Evolutionary conservation across 2,888 invertebrate genomes (phyloP), one percentile per base, ranked within the genome.

Genomic region (Tipula lateralis): DNA sequence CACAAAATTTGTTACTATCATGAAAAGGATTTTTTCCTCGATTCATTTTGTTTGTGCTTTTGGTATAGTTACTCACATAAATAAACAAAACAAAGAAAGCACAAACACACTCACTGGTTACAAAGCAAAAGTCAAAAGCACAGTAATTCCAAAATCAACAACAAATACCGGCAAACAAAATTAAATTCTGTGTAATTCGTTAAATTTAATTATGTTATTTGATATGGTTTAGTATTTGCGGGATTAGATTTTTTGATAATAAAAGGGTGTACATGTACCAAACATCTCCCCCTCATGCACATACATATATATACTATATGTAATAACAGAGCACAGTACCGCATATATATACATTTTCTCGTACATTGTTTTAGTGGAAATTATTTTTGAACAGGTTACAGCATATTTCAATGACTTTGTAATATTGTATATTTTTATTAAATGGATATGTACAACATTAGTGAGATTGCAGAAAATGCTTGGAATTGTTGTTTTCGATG

Each of bases 161-260:
- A 36, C 36, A 9, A 9, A 36, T 36, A 36, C 44, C 9, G 66
- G 24, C 66, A 66, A 66, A 66, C 66, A 66, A 66, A 66, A 66
- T 66, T 66, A 66, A 66, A 66, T 66, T 66, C 19, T 66, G 66
- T 66, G 66, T 66, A 66, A 66, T 66, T 24, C 24, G 66, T 66
- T 66, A 66, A 19, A 66, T 66, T 66, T 66, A 66, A 66, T 66
- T 66, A 66, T 24, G 24, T 66, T 9, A 66, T 66, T 66, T 66
- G 24, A 66, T 66, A 66, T 66, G 66, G 66, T 66, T 66, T 66
- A 66, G 66, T 66, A 66, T 66, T 66, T 66, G 66, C 24, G 66
- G 66, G 66, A 66, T 66, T 66, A 66, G 66, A 66, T 66, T 66
- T 66, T 24, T 24, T 66, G 66, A 9, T 66, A 66, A 9, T 5